phyloP scores from a whole-genome alignment of 2,797 vertebrate species.

The Geotria australis region DNA sequence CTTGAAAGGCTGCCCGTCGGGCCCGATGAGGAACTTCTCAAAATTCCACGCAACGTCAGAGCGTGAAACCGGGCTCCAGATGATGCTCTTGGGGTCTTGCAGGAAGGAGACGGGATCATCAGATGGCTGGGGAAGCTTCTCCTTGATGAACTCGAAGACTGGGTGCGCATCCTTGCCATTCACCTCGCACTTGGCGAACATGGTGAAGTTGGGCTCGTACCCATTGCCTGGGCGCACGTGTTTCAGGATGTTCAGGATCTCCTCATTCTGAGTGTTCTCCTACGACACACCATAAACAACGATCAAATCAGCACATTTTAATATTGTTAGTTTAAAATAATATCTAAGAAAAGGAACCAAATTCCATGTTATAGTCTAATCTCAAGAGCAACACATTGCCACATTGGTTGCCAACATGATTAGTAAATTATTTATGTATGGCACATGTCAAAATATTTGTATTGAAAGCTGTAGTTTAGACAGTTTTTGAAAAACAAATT shows the following conservation, averaged over 20 bases:
- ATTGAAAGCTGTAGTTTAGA: too few species aligned
- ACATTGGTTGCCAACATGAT: too few species aligned
- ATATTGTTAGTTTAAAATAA: background rate
- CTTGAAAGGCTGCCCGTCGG: slow-evolving; percentile 76
- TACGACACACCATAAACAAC: slow-evolving; percentile 7
- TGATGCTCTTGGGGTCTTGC: slow-evolving; percentile 37
- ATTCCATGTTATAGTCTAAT: background rate
- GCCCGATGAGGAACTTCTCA: slow-evolving; percentile 82
- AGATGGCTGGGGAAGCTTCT: slow-evolving; percentile 50
- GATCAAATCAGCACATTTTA: background rate
- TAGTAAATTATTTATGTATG: too few species aligned
- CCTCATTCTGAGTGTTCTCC: slow-evolving; percentile 61
- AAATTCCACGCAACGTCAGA: slow-evolving; percentile 85
- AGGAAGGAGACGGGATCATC: slow-evolving; percentile 42
- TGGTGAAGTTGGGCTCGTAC: slow-evolving; percentile 50
- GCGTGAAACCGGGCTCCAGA: slow-evolving; percentile 54
- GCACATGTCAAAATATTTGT: too few species aligned
- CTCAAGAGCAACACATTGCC: too few species aligned
- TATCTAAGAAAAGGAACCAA: background rate
- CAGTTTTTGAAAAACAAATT: too few species aligned
- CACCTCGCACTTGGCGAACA: slow-evolving; percentile 68
- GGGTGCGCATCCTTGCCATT: slow-evolving; percentile 57
- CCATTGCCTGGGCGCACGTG: slow-evolving; percentile 52
- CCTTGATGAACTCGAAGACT: slow-evolving; percentile 71
- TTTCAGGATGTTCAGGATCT: slow-evolving; percentile 54